These are phyloP conservation scores for Casuarius casuarius DNA, from an alignment of 2,113 vertebrate genomes.

Conservation along the genomic window DNA sequence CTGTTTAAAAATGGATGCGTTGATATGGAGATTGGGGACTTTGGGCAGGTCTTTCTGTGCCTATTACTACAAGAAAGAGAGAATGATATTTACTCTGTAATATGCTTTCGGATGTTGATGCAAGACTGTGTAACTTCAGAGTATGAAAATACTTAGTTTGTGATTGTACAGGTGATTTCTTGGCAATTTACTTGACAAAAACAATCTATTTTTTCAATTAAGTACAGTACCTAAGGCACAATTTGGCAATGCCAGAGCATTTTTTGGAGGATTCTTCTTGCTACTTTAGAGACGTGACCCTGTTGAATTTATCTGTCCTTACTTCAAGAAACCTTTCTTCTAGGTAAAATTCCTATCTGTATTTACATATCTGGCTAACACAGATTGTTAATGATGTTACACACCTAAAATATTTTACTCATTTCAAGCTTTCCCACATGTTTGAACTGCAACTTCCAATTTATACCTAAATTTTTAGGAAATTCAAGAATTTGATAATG, in stretches of 20 bases:
- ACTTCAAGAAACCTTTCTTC: not conserved
- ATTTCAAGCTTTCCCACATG: conserved; percentile 22
- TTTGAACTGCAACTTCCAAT: conserved; percentile 15
- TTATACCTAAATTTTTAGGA: conserved; percentile 29
- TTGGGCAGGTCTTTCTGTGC: not conserved
- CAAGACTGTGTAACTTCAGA: conserved; percentile 10
- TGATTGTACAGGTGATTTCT: not conserved
- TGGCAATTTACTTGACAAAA: conserved; percentile 1
- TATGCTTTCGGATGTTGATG: not conserved
- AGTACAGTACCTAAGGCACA: not conserved
- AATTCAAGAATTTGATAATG: not conserved
- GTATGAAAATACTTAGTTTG: not conserved
- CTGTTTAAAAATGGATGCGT: not conserved
- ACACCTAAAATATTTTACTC: not conserved
- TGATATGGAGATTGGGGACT: not conserved
- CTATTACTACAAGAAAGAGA: not conserved
- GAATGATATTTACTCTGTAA: not conserved
- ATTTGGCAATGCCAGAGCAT: not conserved
- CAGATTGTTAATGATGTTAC: not conserved
- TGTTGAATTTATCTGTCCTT: not conserved
- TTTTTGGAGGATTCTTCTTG: not conserved
- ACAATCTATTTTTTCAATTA: not conserved
- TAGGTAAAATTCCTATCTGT: not conserved
- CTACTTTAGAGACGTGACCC: not conserved
- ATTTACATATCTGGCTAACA: not conserved